Base-by-base conservation (phyloP, 2,113 vertebrate genomes). In the Gulo gulo region DNA sequence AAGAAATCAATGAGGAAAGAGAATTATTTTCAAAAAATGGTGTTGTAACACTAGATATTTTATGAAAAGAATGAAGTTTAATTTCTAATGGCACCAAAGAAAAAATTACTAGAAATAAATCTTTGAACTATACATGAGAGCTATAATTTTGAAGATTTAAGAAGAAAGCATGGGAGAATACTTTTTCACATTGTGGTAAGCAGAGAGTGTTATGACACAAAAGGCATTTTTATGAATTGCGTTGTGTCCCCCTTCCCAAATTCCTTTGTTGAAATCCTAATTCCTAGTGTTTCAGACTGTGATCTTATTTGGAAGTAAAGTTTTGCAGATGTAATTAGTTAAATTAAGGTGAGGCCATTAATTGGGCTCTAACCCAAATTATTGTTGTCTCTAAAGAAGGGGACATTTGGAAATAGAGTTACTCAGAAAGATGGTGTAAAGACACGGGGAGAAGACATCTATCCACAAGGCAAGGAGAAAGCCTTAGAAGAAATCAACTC, bases 1-100 rank as follows among this genome's bases (percentile, higher is more conserved):
- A 93, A 61, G 42, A 94, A 93, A 73, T 79, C 78, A 89, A 36
- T 79, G 39, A 34, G 24, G n/a, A 80, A 81, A 87, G 47, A 73
- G 93, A 94, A 67, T 42, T 82, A 45, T 82, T 81, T 81, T 79
- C 42, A 55, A 61, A n/a, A 16, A 86, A 23, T 42, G 29, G 23
- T 39, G 1, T 23, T 81, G 3, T 36, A 91, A 52, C 10, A 82
- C 8, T 78, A 2, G 36, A 34, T 65, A 36, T 23, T 74, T 83
- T 84, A 63, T 73, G 20, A 3, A 67, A 81, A 83, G 50, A 57
- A 21, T 69, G 7, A 92, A 52, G 8, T 71, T 91, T 82, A 67
- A 88, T 82, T 67, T 83, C 59, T 74, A 87, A 52, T 91, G 47
- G 31, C 2, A 80, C 3, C 36, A 80, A 94, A 88, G 20, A 67